Percentiles rank a stretch among this genome's conserved stretches.
These are phyloP conservation scores for Diplosoma virens DNA, from an alignment of 23 tunicate species.

Conservation along the genomic window DNA sequence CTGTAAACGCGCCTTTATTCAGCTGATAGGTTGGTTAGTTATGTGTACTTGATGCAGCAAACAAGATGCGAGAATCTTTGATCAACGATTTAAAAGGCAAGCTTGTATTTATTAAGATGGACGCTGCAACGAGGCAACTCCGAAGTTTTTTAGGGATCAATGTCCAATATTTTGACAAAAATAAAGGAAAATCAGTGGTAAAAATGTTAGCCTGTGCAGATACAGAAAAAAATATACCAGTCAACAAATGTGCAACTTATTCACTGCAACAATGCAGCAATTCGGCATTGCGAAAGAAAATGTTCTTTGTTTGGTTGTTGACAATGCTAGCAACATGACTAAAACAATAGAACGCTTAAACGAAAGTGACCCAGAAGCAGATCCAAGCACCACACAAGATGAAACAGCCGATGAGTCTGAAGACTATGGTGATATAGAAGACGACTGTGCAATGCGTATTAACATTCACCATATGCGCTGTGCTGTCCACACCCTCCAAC, in stretches of 20 bases:
- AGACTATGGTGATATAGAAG: not conserved
- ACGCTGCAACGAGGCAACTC: slow-evolving; percentile 5
- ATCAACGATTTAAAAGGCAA: not conserved
- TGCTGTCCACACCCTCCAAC: too few species aligned
- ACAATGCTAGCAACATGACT: slow-evolving; percentile 19
- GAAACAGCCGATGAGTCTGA: not conserved
- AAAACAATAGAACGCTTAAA: slow-evolving; percentile 8
- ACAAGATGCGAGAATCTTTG: not conserved
- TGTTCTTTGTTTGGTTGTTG: not conserved
- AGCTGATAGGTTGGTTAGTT: too few species aligned
- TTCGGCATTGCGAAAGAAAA: slow-evolving; percentile 1
- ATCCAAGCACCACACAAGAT: too few species aligned
- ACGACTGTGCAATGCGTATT: slow-evolving; percentile 1
- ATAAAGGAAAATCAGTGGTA: not conserved
- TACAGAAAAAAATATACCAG: slow-evolving; percentile 4
- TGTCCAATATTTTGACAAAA: not conserved
- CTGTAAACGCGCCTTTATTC: too few species aligned
- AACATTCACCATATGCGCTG: too few species aligned
- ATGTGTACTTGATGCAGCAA: slow-evolving; percentile 1
- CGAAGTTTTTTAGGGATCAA: slow-evolving; percentile 11
- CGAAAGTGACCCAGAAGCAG: slow-evolving; percentile 11
- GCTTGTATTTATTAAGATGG: slow-evolving; percentile 2
- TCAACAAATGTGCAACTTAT: not conserved
- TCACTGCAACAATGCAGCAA: not conserved
- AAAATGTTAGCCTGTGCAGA: slow-evolving; percentile 10